A percentile compares a stretch with the other conserved stretches of the same genome.
Evolutionary conservation across 2,888 invertebrate genomes (phyloP).

Genomic region (Clunio marinus): DNA sequence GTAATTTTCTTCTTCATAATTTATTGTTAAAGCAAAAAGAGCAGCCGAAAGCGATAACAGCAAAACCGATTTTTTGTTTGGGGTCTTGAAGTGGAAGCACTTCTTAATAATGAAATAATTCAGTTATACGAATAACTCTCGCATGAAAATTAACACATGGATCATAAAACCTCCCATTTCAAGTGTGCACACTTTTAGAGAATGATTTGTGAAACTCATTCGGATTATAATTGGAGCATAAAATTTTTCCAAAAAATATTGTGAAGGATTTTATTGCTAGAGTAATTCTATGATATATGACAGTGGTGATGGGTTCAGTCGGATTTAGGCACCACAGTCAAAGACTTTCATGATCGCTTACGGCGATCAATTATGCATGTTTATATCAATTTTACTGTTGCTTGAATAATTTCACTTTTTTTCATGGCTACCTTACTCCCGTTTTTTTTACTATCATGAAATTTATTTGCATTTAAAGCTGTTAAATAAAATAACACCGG

Average conservation of each 20-base stretch:
- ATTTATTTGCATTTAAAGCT: too few relatives aligned
- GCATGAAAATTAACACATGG: constrained; percentile 5
- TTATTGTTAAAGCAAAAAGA: too few relatives aligned
- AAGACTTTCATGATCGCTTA: too few relatives aligned
- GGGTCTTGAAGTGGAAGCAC: background rate
- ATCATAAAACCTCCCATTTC: background rate
- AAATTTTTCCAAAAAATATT: too few relatives aligned
- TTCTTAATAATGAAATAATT: background rate
- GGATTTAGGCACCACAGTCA: too few relatives aligned
- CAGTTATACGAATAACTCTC: background rate
- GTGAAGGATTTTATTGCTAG: too few relatives aligned
- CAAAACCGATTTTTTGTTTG: too few relatives aligned
- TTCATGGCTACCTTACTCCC: too few relatives aligned
- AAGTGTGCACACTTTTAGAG: background rate
- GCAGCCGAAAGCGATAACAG: background rate
- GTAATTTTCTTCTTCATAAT: too few relatives aligned
- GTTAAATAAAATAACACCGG: too few relatives aligned
- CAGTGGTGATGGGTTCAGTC: too few relatives aligned
- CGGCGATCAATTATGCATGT: background rate
- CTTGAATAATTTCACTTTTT: background rate
- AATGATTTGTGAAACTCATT: background rate
- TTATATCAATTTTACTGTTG: background rate
- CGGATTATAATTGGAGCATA: background rate
- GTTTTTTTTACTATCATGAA: background rate
- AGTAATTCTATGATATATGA: too few relatives aligned